Evolutionary conservation across 2,888 invertebrate species (phyloP), one percentile per base, ranked within the genome.

Genomic region (Augiades crinisus): DNA sequence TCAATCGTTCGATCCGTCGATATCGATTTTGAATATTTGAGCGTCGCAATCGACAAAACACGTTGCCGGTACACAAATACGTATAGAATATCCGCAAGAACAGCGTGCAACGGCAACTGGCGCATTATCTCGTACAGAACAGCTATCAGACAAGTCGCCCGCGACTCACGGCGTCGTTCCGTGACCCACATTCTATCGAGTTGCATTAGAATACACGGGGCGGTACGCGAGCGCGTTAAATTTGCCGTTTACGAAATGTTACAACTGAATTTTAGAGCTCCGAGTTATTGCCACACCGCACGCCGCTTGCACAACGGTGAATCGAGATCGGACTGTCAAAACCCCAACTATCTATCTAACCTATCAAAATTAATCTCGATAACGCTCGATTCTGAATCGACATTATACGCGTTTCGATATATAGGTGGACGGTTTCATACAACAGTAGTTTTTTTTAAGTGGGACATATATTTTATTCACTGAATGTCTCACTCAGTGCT

Each of bases 241-340:
- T 85, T 86, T 78, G 80, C 80, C 76, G 84, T 86, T 88, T 86
- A 84, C 88, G 82, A 88, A 88, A 87, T 78, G 78, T 80, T 82
- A 81, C 78, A 79, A 81, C 79, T 82, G 77, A 86, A 86, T 87
- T 86, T 85, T 80, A 79, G 81, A 83, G 76, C 80, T 79, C 68
- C 62, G 60, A 72, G 76, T 63, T 72, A 78, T 87, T 84, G 80
- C 86, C 72, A 74, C 83, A 84, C 70, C 62, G 73, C 68, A 57
- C 62, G 67, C 67, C 61, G 75, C 74, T 86, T 87, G 75, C 87
- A 75, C 77, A 85, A 87, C 75, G 65, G 73, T 76, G 76, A 72
- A 77, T 77, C 67, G 72, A 76, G 73, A 80, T 75, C 68, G 69
- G 67, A 64, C 66, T 71, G 67, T 70, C 71, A 70, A 75, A 81